A percentile compares a stretch with the other conserved stretches of the same genome.
Conservation (phyloP, 2,797 vertebrate genomes). For the Malacoctenus gilli region DNA sequence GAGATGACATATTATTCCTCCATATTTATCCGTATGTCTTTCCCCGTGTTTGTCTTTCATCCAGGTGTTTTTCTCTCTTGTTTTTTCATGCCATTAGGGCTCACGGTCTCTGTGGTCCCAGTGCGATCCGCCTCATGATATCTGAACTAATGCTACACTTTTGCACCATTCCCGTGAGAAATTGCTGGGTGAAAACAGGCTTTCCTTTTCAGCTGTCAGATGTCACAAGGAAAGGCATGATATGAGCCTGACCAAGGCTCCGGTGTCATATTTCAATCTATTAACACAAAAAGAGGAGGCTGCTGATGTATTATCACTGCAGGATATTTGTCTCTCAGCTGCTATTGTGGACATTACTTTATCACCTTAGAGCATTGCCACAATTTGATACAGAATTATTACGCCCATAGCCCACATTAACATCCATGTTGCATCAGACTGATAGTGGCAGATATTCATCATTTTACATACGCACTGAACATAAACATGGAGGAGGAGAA, state of each 20-base stretch:
- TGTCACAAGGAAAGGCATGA: slow-evolving; percentile 35
- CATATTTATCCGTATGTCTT: slow-evolving; percentile 44
- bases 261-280: slow-evolving; percentile 50
- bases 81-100: slow-evolving; percentile 42
- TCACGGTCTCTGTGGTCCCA: slow-evolving; percentile 36
- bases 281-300: slow-evolving; percentile 7
- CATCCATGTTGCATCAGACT: too few relatives aligned
- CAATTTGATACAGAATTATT: neutral
- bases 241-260: slow-evolving; percentile 23
- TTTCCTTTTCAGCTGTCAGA: slow-evolving; percentile 38
- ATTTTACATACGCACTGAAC: neutral
- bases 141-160: slow-evolving; percentile 53
- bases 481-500: neutral
- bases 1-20: slow-evolving; percentile 46
- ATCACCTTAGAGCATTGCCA: neutral
- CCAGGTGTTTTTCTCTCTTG: slow-evolving; percentile 45
- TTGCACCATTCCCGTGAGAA: slow-evolving; percentile 24
- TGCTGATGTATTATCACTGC: slow-evolving; percentile 41
- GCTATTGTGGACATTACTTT: neutral
- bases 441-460: neutral
- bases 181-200: slow-evolving; percentile 35
- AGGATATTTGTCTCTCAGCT: slow-evolving; percentile 3
- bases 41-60: slow-evolving; percentile 37
- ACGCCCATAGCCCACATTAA: neutral
- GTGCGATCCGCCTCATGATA: slow-evolving; percentile 40